Evolutionary conservation across 2,888 invertebrate genomes (phyloP), one percentile per base, ranked within the genome.

Genomic region (Deilephila porcellus): DNA sequence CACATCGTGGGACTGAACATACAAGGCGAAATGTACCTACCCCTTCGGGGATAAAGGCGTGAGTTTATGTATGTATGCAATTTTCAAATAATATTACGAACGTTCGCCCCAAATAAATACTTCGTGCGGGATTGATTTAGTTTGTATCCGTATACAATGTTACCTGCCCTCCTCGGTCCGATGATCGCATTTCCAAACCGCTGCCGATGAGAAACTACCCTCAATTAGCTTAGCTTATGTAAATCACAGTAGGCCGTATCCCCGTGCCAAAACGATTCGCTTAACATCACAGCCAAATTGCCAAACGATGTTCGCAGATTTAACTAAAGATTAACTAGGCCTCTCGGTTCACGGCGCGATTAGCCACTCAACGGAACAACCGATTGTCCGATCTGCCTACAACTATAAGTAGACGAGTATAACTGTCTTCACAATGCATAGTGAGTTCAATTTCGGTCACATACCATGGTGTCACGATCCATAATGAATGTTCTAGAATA

Each of bases 191-290:
- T 60, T 29, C 25, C 29, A 32, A 60, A 25, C 4, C 60, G 20
- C 25, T 20, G 3, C 34, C 19, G n/a, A 45, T 52, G 25, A 17
- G 20, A 52, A 11, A 0, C n/a, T 17, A 52, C 17, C 17, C 67
- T 25, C 25, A 52, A 25, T 17, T 67, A 67, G 6, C 25, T 25
- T 64, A 45, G 14, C 52, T 67, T 67, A 67, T 67, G 52, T 67
- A 52, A 67, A 52, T 37, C 63, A 34, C 63, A 37, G n/a, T 45
- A 52, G n/a, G 20, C 52, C 45, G 67, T 11, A 45, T 52, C 25
- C 67, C 45, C 25, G 67, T 67, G 67, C 67, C 67, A 52, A 64
- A 67, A 67, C 67, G 25, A 67, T 52, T 67, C 8, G 67, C 67
- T 67, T 29, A 67, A 67, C 45, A 64, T 64, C 67, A 67, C 25